Evolutionary conservation across 2,888 invertebrate species (phyloP).

Genomic region (Mythimna lalbum): DNA sequence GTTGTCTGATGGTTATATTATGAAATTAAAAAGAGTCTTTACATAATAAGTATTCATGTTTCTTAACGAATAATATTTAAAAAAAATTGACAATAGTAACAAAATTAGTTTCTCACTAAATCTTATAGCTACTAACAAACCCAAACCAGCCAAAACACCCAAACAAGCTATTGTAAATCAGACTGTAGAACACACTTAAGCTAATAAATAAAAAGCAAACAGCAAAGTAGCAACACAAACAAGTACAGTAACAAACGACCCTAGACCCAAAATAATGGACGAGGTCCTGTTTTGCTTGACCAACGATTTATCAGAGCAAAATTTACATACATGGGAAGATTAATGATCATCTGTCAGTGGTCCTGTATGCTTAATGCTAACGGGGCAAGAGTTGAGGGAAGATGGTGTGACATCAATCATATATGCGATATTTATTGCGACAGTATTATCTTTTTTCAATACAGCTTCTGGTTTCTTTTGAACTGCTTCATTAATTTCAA

Average conservation of each 20-base stretch:
- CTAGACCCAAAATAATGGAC: conserved; percentile 65
- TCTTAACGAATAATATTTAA: not conserved
- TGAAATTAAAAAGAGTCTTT: too few species aligned
- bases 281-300: conserved; percentile 74
- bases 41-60: too few species aligned
- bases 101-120: not conserved
- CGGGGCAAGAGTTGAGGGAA: conserved; percentile 62
- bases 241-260: conserved; percentile 61
- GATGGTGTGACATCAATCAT: conserved; percentile 65
- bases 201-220: conserved; percentile 55
- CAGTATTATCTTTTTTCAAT: conserved; percentile 57
- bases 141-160: conserved; percentile 6
- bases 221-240: conserved; percentile 48
- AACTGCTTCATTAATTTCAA: conserved; percentile 36
- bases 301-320: conserved; percentile 83
- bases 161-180: conserved; percentile 25
- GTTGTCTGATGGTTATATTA: too few species aligned
- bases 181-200: conserved; percentile 42
- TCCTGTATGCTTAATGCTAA: conserved; percentile 71
- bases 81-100: not conserved
- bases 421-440: conserved; percentile 60
- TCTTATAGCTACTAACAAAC: not conserved
- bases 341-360: conserved; percentile 79
- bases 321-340: conserved; percentile 85
- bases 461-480: conserved; percentile 41